Percentiles rank a stretch among this genome's conserved stretches.
Evolutionary conservation across 2,888 invertebrate species (phyloP).

Genomic region (Agrilus mali): DNA sequence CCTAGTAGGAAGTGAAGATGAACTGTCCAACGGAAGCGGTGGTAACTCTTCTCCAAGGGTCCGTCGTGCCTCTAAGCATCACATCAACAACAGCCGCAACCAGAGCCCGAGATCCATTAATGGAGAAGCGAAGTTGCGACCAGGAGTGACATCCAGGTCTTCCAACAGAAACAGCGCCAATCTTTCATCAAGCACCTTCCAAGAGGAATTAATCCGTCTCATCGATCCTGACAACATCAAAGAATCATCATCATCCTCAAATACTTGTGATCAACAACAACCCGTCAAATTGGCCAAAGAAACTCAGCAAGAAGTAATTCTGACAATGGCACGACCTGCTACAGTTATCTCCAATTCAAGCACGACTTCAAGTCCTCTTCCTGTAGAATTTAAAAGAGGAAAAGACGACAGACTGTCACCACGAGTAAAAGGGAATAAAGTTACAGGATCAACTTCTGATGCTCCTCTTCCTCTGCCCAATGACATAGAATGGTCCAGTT

Average conservation of each 20-base stretch:
- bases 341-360: conserved; percentile 53
- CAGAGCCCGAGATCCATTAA: conserved; percentile 47
- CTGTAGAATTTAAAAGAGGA: conserved; percentile 41
- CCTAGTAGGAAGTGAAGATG: conserved; percentile 38
- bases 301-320: conserved; percentile 43
- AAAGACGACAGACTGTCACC: conserved; percentile 42
- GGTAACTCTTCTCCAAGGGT: conserved; percentile 41
- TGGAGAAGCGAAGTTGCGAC: conserved; percentile 44
- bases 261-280: conserved; percentile 7
- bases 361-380: conserved; percentile 42
- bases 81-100: conserved; percentile 36
- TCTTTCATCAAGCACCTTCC: conserved; percentile 47
- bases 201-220: conserved; percentile 72
- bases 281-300: conserved; percentile 17
- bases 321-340: conserved; percentile 51
- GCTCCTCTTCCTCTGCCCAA: conserved; percentile 47
- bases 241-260: conserved; percentile 13
- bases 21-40: conserved; percentile 42
- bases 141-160: conserved; percentile 34
- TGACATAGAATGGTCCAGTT: conserved; percentile 66
- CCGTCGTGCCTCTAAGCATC: conserved; percentile 35
- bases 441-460: conserved; percentile 26
- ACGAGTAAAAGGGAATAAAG: conserved; percentile 21
- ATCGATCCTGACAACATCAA: conserved; percentile 66
- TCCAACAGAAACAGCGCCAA: conserved; percentile 49